Base-by-base conservation (phyloP, 2,797 vertebrate species). In the Poecile montanus region DNA sequence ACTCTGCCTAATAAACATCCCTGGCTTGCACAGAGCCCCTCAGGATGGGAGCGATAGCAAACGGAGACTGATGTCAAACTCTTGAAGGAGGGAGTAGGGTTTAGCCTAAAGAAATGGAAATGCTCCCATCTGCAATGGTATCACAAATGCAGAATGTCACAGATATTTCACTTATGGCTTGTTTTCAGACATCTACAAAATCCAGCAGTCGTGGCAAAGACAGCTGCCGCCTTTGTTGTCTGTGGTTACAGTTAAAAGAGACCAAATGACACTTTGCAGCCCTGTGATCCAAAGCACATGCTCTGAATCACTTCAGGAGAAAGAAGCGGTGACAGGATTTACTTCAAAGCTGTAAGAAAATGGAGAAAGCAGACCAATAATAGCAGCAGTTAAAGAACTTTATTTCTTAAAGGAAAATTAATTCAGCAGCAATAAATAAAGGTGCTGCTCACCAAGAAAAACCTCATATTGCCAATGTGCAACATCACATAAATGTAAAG, bases 301-400 rank as follows among this genome's bases (percentile, higher is more conserved):
- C 68, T 48, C 54, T 81, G 62, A 63, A 83, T 89, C 30, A 48
- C 44, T 65, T 74, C 45, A 50, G 2, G 3, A 79, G 71, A 63
- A 80, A 71, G 67, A 90, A 78, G 44, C 2, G 1, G 27, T 75
- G 50, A 38, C 71, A 77, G 42, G 30, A 45, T 73, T 85, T 84
- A 48, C 48, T 85, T 89, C 57, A 83, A 88, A 94, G 67, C 53
- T 65, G 20, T 74, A 74, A 57, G 73, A 89, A 85, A 95, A 74
- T n/a, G 5, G 45, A 91, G 42, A 92, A 47, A 91, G 20, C 57
- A 90, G 45, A 70, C 48, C 48, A 84, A 20, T 91, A 88, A 77
- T 32, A 56, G 25, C 48, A 89, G 36, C 32, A 60, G 60, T 58
- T 65, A 83, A 29, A 83, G 38, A 67, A 60, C 36, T 89, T 80